A percentile compares a stretch with the other conserved stretches of the same genome.
Evolutionary conservation across 1,140 invertebrate species (phyloP).

Genomic region (Cylas formicarius): DNA sequence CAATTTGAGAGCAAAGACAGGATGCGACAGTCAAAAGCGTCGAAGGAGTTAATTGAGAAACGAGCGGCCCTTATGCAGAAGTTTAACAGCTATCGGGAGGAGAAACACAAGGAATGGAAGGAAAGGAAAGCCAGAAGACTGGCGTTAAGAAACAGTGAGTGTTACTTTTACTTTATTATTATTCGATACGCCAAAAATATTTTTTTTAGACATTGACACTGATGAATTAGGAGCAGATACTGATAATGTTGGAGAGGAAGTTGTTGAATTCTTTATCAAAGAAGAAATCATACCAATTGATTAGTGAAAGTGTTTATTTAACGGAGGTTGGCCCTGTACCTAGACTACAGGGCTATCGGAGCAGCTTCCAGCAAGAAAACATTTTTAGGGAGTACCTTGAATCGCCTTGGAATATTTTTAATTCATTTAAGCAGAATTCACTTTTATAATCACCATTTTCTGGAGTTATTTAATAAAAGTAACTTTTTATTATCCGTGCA

Average conservation of each 20-base stretch:
- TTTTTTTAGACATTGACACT: conserved; percentile 74
- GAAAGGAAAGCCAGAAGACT: conserved; percentile 71
- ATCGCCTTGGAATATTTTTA: no score
- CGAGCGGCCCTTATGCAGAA: conserved; percentile 81
- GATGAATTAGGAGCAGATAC: conserved; percentile 80
- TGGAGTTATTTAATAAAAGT: no score
- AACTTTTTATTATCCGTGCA: no score
- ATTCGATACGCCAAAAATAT: background rate
- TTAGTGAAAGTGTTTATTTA: conserved; percentile 26
- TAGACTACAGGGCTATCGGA: no score
- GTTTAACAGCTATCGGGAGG: conserved; percentile 73
- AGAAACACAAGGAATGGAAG: conserved; percentile 67
- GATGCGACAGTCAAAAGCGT: conserved; percentile 84
- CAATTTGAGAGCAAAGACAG: conserved; percentile 96
- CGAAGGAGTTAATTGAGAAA: conserved; percentile 95
- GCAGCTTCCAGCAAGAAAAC: no score
- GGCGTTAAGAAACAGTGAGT: conserved; percentile 79
- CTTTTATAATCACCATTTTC: no score
- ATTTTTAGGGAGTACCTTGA: no score
- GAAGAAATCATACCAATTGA: conserved; percentile 83
- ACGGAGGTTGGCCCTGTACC: no score
- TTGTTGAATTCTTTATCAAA: conserved; percentile 96
- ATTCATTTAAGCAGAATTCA: no score
- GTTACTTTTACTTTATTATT: conserved; percentile 10
- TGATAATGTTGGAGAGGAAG: conserved; percentile 88